Evolutionary conservation across 2,113 vertebrate genomes (phyloP), one percentile per base, ranked within the genome.

Genomic region (Silurus glanis): DNA sequence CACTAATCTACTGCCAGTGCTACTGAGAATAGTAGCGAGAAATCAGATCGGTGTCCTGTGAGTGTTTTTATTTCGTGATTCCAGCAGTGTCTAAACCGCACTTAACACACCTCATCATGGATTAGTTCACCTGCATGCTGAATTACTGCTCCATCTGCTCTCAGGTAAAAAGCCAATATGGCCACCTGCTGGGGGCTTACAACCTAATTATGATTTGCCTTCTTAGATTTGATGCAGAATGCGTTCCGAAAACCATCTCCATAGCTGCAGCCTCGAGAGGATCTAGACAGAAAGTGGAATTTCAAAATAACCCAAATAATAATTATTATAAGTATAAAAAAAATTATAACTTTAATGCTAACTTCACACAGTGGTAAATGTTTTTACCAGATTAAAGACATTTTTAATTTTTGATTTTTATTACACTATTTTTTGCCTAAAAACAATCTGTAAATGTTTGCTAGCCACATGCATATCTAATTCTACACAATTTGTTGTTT

Each of bases 71-170:
- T 64, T 12, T 45, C 55, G 0, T 80, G 25, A 59, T 72, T 71
- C 53, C 67, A n/a, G 6, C 28, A 61, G 45, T 19, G 5, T 12
- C 83, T 49, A 76, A 76, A 71, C 72, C 16, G 14, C 58, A 72
- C 10, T 84, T 75, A 75, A 75, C 55, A 61, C 56, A 58, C n/a
- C 56, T 74, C 23, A 84, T 75, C 56, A 51, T 17, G 45, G 28
- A 62, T 59, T 74, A 72, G 12, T 84, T 47, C 71, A 61, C 37
- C 58, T 61, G 37, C 58, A 64, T 7, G 58, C 37, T 21, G 17
- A 78, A 78, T 58, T 49, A 85, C 23, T 25, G 47, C 49, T 61
- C 83, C 72, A 76, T 85, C 72, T 85, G 83, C 61, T 85, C n/a
- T 12, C 45, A 85, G 72, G 83, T 75, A 85, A 19, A 51, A 49